Conservation (phyloP, 53 echinoderm and acorn worm genomes). For the Apostichopus leukothele region DNA sequence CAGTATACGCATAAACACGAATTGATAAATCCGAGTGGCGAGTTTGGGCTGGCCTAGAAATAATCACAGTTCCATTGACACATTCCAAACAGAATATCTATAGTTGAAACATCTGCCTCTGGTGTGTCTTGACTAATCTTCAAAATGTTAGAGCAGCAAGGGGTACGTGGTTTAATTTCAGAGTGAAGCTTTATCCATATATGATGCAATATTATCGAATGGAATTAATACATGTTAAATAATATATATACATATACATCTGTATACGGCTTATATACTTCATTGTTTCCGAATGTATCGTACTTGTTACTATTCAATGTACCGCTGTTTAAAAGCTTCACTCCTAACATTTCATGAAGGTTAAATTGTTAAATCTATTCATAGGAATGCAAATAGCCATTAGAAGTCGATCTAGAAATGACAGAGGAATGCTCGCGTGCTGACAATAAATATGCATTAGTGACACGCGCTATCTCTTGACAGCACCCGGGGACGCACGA, state of each 20-base stretch:
- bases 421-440: constrained; percentile 53
- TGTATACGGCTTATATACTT: too few relatives aligned
- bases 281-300: background rate
- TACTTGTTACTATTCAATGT: background rate
- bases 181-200: too few relatives aligned
- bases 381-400: constrained; percentile 41
- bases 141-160: too few relatives aligned
- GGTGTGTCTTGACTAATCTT: too few relatives aligned
- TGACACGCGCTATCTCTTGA: constrained; percentile 33
- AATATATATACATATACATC: background rate
- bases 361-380: constrained; percentile 15
- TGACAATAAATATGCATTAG: constrained; percentile 38
- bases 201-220: too few relatives aligned
- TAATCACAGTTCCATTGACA: too few relatives aligned
- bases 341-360: constrained; percentile 14
- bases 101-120: too few relatives aligned
- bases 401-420: constrained; percentile 18
- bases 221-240: background rate
- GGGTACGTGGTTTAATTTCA: too few relatives aligned
- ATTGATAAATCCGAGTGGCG: too few relatives aligned
- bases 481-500: constrained; percentile 42
- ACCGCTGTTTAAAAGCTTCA: constrained; percentile 18
- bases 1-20: too few relatives aligned
- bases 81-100: too few relatives aligned
- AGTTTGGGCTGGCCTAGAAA: too few relatives aligned